phyloP scores from a whole-genome alignment of 2,888 invertebrate genomes.

The Campaea margaritaria region DNA sequence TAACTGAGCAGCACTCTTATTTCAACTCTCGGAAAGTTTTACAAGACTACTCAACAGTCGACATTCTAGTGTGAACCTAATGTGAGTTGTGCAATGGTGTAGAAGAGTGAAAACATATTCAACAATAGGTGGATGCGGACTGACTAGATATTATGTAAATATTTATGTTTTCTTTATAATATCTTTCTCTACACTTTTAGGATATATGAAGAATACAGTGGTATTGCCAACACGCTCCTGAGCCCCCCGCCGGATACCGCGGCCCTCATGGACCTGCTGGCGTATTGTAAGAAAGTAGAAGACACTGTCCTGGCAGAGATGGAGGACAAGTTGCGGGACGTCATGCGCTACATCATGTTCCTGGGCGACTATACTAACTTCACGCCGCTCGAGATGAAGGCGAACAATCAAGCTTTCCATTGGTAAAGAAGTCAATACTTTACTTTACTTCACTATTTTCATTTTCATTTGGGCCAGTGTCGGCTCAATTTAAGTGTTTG shows the following conservation, averaged over 20 bases:
- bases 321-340: slow-evolving; percentile 89
- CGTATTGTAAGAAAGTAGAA: slow-evolving; percentile 90
- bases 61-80: too few species aligned
- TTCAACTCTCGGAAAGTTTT: too few species aligned
- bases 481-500: too few species aligned
- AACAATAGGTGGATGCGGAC: too few species aligned
- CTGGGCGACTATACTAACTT: slow-evolving; percentile 92
- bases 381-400: slow-evolving; percentile 93
- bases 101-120: too few species aligned
- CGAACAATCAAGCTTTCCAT: slow-evolving; percentile 94
- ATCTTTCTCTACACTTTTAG: slow-evolving; percentile 67
- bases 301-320: slow-evolving; percentile 88
- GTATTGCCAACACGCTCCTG: slow-evolving; percentile 91
- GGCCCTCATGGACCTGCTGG: slow-evolving; percentile 92
- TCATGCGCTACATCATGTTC: slow-evolving; percentile 91
- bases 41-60: too few species aligned
- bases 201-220: slow-evolving; percentile 93
- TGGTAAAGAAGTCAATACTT: slow-evolving; percentile 83
- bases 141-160: too few species aligned
- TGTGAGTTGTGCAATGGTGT: too few species aligned
- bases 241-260: slow-evolving; percentile 93
- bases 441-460: too few species aligned
- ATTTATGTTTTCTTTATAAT: too few species aligned
- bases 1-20: too few species aligned
- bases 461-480: too few species aligned